phyloP scores from a whole-genome alignment of 2,888 invertebrate genomes.

The Stegana nigrithorax region DNA sequence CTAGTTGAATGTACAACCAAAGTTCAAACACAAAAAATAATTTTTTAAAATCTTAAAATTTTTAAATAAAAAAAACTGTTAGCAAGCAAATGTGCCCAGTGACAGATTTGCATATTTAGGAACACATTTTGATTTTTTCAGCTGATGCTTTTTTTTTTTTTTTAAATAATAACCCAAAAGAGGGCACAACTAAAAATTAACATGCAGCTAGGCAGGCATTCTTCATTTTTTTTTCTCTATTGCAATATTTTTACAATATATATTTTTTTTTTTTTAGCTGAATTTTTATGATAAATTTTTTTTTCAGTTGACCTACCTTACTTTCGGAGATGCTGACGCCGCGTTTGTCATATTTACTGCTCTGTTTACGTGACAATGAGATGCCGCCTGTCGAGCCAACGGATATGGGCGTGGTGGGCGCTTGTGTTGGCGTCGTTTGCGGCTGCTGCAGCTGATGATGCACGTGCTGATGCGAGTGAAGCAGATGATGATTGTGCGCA shows the following conservation, averaged over 20 bases:
- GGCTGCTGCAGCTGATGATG: constrained; percentile 28
- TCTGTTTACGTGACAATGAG: constrained; percentile 66
- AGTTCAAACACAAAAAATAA: too few species aligned
- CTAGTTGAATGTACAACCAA: too few species aligned
- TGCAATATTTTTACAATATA: too few species aligned
- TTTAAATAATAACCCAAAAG: background rate
- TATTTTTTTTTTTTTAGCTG: too few species aligned
- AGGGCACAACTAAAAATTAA: background rate
- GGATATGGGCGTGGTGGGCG: constrained; percentile 27
- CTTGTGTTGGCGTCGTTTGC: constrained; percentile 31
- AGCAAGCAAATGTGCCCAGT: too few species aligned
- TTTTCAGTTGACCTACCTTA: constrained; percentile 57
- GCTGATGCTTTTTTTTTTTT: background rate
- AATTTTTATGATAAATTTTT: background rate
- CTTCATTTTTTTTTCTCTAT: too few species aligned
- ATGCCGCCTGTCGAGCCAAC: constrained; percentile 34
- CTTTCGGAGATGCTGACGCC: constrained; percentile 68
- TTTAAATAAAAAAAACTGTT: too few species aligned
- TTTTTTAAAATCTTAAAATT: too few species aligned
- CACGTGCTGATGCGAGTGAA: constrained; percentile 33
- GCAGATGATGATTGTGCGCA: constrained; percentile 43
- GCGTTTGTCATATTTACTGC: constrained; percentile 69
- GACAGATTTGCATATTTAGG: constrained; percentile 22
- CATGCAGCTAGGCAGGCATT: background rate
- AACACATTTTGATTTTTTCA: constrained; percentile 16